These are phyloP conservation scores for Pollenia griseotomentosa DNA, from an alignment of 2,888 invertebrate genomes.

Conservation along the genomic window DNA sequence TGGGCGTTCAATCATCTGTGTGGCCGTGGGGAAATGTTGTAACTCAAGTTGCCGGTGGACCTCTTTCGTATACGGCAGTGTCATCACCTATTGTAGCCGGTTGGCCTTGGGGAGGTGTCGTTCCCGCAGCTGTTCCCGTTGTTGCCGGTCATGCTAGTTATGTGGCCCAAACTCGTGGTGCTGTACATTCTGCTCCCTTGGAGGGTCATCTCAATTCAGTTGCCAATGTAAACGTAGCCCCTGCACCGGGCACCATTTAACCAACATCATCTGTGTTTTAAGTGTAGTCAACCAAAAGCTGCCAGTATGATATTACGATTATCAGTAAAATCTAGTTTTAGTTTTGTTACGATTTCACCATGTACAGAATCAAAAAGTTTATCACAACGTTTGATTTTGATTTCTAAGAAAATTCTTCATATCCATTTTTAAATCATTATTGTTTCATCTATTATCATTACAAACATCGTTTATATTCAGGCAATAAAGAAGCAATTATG, in stretches of 20 bases:
- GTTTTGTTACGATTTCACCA: neutral
- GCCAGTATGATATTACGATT: slow-evolving; percentile 2
- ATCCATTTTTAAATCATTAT: no score
- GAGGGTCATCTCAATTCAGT: slow-evolving; percentile 60
- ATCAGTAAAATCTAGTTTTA: neutral
- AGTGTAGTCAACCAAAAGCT: neutral
- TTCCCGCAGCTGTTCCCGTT: slow-evolving; percentile 10
- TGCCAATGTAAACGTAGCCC: slow-evolving; percentile 66
- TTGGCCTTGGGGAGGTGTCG: no score
- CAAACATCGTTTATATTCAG: no score
- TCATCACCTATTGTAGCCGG: no score
- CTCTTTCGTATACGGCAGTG: neutral
- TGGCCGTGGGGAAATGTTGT: neutral
- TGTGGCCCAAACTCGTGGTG: slow-evolving; percentile 64
- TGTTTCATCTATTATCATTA: no score
- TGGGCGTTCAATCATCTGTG: neutral
- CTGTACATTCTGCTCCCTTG: slow-evolving; percentile 65
- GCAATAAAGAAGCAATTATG: no score
- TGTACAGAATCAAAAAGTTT: neutral
- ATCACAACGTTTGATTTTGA: no score
- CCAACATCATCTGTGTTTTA: neutral
- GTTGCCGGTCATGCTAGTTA: slow-evolving; percentile 46
- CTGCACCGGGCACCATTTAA: slow-evolving; percentile 71
- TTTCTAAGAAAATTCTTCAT: no score
- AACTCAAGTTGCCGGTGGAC: neutral